These are phyloP conservation scores for Tupaia tana DNA, from an alignment of 2,113 vertebrate genomes.

Conservation along the genomic window DNA sequence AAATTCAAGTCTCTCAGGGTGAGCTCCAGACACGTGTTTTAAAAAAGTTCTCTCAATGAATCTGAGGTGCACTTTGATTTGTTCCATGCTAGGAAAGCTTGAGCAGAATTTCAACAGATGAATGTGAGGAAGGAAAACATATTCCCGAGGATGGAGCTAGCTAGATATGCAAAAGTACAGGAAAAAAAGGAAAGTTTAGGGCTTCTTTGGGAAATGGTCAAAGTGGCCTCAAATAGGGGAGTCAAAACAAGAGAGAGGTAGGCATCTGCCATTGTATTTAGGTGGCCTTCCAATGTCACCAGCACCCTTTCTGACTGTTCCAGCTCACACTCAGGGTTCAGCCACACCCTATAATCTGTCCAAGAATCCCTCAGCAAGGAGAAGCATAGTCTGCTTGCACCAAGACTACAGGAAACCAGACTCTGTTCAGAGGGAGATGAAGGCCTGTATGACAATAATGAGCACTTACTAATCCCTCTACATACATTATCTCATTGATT, in stretches of 20 bases:
- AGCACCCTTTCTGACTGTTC: neutral
- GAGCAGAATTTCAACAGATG: neutral
- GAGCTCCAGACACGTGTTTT: neutral
- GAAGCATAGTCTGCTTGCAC: fast-evolving
- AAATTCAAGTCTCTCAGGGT: neutral
- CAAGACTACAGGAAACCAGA: neutral
- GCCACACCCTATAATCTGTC: neutral
- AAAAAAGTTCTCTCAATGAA: neutral
- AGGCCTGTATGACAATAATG: neutral
- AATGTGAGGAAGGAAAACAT: neutral
- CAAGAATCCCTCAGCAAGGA: neutral
- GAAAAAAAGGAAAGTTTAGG: neutral
- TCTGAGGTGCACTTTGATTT: neutral
- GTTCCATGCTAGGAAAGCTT: neutral
- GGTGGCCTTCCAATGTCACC: neutral
- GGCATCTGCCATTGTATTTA: no score
- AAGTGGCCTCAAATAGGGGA: neutral
- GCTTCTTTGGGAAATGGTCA: neutral
- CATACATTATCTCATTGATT: slow-evolving; percentile 45
- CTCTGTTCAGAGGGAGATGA: neutral
- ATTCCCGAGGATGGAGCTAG: neutral
- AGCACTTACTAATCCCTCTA: slow-evolving; percentile 56
- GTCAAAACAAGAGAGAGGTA: neutral
- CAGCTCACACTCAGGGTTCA: neutral
- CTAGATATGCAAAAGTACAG: neutral